phyloP scores from a whole-genome alignment of 2,888 invertebrate genomes.

The Fragum whitleyi region DNA sequence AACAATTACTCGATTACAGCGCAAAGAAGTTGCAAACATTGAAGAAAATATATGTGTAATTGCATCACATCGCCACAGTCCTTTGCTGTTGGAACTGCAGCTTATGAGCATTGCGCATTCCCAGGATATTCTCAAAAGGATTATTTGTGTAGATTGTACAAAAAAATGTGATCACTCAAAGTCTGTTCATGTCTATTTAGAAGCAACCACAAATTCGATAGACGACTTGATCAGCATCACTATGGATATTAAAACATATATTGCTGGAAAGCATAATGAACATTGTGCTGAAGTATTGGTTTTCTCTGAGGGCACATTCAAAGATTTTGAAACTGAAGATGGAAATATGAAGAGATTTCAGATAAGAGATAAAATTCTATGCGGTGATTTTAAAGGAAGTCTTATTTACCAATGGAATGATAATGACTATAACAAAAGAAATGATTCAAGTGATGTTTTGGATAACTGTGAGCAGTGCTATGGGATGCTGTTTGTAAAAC shows the following conservation, averaged over 20 bases:
- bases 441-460: too few species aligned
- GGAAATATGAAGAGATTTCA: constrained; percentile 16
- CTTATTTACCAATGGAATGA: background rate
- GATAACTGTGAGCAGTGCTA: background rate
- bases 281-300: background rate
- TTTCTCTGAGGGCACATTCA: background rate
- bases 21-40: constrained; percentile 10
- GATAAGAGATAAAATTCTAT: constrained; percentile 22
- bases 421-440: background rate
- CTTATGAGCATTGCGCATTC: constrained; percentile 19
- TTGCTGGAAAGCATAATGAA: constrained; percentile 25
- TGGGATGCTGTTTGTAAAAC: background rate
- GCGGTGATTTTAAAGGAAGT: background rate
- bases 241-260: background rate
- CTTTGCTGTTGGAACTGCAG: constrained; percentile 22
- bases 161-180: background rate
- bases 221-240: too few species aligned
- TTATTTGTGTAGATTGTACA: constrained; percentile 31
- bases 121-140: constrained; percentile 15
- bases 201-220: background rate
- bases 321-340: constrained; percentile 1
- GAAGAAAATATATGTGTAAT: background rate
- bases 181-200: background rate
- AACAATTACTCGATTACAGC: background rate
- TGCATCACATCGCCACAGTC: constrained; percentile 8